A percentile compares a stretch with the other conserved stretches of the same genome.
phyloP scores from a whole-genome alignment of 2,888 invertebrate genomes.

The Zootermopsis nevadensis region DNA sequence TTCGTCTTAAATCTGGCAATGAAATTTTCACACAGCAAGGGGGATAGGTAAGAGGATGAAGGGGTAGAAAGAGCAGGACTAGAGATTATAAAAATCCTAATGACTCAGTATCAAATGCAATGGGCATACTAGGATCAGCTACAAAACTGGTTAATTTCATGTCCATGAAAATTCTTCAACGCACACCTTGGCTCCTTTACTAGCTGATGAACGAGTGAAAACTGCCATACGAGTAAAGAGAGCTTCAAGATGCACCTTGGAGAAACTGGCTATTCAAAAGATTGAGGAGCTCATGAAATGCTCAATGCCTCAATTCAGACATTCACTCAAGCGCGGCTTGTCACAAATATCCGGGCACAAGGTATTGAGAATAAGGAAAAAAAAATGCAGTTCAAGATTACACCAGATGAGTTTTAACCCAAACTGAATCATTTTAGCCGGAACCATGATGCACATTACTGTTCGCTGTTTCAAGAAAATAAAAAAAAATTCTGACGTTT shows the following conservation, averaged over 20 bases:
- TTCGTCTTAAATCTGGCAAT: conserved; percentile 42
- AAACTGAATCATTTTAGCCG: conserved; percentile 53
- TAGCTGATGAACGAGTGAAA: conserved; percentile 8
- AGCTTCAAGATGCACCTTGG: conserved; percentile 51
- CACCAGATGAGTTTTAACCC: conserved; percentile 53
- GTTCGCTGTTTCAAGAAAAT: conserved; percentile 55
- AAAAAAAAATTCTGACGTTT: conserved; percentile 54
- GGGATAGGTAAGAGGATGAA: conserved; percentile 28
- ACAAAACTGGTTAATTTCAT: conserved; percentile 51
- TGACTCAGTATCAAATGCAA: conserved; percentile 54
- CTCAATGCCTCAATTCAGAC: conserved; percentile 51
- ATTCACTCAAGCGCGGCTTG: conserved; percentile 51
- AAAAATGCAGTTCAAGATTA: conserved; percentile 54
- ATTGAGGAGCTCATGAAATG: conserved; percentile 50
- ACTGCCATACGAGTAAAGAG: not conserved
- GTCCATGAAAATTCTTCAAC: conserved; percentile 49
- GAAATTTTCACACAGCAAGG: conserved; percentile 51
- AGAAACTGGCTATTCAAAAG: conserved; percentile 45
- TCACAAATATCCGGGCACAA: conserved; percentile 51
- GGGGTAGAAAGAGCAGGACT: conserved; percentile 55
- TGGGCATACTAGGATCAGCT: conserved; percentile 53
- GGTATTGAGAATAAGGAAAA: conserved; percentile 52
- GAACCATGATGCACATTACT: conserved; percentile 55
- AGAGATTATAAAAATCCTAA: conserved; percentile 56
- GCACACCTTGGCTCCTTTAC: conserved; percentile 48